Conservation (phyloP, 2,888 invertebrate species). For the Limnephilus rhombicus region DNA sequence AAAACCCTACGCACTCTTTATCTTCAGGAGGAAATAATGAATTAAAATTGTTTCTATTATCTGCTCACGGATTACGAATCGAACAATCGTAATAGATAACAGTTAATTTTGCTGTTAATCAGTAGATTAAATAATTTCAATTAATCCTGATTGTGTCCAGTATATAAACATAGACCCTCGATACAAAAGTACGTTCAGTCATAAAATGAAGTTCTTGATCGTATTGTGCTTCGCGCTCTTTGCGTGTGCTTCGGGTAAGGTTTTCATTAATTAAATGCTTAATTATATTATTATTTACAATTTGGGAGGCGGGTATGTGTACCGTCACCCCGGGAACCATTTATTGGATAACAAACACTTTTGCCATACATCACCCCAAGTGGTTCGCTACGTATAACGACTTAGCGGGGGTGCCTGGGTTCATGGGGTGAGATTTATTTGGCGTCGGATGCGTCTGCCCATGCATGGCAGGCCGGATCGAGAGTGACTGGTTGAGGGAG, state of each 20-base stretch:
- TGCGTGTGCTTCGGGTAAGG: conserved; percentile 28
- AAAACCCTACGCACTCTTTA: neutral
- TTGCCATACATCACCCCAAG: too few relatives aligned
- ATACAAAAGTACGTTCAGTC: neutral
- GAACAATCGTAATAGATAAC: neutral
- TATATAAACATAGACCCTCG: neutral
- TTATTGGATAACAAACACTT: too few relatives aligned
- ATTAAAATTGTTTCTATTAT: neutral
- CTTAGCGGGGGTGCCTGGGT: too few relatives aligned
- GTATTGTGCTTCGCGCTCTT: neutral
- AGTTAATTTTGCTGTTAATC: neutral
- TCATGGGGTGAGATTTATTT: too few relatives aligned
- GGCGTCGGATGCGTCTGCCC: too few relatives aligned
- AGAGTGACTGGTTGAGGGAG: too few relatives aligned
- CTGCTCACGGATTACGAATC: neutral
- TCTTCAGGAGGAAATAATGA: neutral
- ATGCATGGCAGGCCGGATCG: too few relatives aligned
- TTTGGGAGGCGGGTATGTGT: too few relatives aligned
- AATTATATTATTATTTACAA: too few relatives aligned
- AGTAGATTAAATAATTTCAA: neutral
- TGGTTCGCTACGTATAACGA: too few relatives aligned
- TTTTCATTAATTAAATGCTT: neutral
- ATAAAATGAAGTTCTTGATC: neutral
- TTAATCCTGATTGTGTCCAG: neutral
- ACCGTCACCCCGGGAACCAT: too few relatives aligned